These are phyloP conservation scores for Lutjanus erythropterus DNA, from an alignment of 2,113 vertebrate genomes.

Conservation along the genomic window DNA sequence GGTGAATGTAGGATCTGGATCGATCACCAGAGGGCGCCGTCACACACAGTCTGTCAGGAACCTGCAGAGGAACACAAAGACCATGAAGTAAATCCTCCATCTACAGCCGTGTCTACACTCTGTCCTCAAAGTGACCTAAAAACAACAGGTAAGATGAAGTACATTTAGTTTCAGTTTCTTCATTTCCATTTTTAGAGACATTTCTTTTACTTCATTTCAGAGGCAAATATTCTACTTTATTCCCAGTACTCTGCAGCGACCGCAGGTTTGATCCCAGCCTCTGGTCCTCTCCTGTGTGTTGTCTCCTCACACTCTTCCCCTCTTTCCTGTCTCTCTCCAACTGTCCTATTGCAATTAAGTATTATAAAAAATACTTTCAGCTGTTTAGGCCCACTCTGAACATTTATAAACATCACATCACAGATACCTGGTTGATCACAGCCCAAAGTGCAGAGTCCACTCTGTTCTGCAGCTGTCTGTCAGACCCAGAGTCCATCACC, in stretches of 20 bases:
- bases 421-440: constrained; percentile 12
- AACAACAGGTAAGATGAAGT: neutral
- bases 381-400: neutral
- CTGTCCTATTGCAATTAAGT: too few relatives aligned
- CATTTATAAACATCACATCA: too few relatives aligned
- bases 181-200: neutral
- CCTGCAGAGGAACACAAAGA: constrained; percentile 40
- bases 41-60: constrained; percentile 66
- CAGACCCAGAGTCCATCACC: neutral
- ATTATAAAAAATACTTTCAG: too few relatives aligned
- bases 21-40: constrained; percentile 81
- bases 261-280: too few relatives aligned
- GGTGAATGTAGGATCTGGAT: constrained; percentile 76
- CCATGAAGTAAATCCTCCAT: neutral
- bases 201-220: too few relatives aligned
- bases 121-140: too few relatives aligned
- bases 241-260: too few relatives aligned
- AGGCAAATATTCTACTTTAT: too few relatives aligned
- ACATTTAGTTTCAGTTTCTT: neutral
- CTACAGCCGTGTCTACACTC: neutral
- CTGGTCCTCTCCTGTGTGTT: too few relatives aligned
- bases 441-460: constrained; percentile 13
- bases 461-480: neutral
- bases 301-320: too few relatives aligned
- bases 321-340: too few relatives aligned